A percentile compares a stretch with the other conserved stretches of the same genome.
Conservation (phyloP, 2,888 invertebrate species). For the Nemapogon koenigi region DNA sequence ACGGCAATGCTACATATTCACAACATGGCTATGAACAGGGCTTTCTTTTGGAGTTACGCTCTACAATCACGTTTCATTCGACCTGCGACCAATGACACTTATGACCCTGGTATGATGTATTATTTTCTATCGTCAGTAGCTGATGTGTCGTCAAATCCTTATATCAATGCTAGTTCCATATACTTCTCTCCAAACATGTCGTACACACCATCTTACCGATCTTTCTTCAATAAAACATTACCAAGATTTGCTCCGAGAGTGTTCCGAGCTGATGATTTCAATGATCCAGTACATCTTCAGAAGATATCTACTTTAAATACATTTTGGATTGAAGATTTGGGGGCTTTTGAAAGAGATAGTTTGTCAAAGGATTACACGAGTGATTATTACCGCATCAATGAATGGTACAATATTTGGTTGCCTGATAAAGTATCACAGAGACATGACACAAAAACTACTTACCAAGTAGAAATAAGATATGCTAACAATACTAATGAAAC, state of each 20-base stretch:
- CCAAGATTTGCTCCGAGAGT: slow-evolving; percentile 94
- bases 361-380: slow-evolving; percentile 88
- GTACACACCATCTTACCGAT: slow-evolving; percentile 92
- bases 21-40: slow-evolving; percentile 94
- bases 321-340: slow-evolving; percentile 84
- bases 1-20: slow-evolving; percentile 92
- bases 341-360: slow-evolving; percentile 81
- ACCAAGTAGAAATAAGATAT: slow-evolving; percentile 92
- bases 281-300: slow-evolving; percentile 92
- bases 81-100: slow-evolving; percentile 89
- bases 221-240: slow-evolving; percentile 96
- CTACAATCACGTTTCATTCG: slow-evolving; percentile 89
- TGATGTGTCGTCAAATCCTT: slow-evolving; percentile 91
- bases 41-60: slow-evolving; percentile 96
- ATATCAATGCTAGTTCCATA: slow-evolving; percentile 90
- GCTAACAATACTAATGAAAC: slow-evolving; percentile 95
- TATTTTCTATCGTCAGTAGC: slow-evolving; percentile 94
- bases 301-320: slow-evolving; percentile 95
- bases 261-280: slow-evolving; percentile 89
- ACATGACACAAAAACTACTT: slow-evolving; percentile 92
- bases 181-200: slow-evolving; percentile 95
- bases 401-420: slow-evolving; percentile 92
- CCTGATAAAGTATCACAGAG: slow-evolving; percentile 84
- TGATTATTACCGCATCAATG: slow-evolving; percentile 89
- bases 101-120: slow-evolving; percentile 98